Percentiles rank a stretch among this genome's conserved stretches.
These are phyloP conservation scores for Alectura lathami DNA, from an alignment of 2,113 vertebrate genomes.

Conservation along the genomic window DNA sequence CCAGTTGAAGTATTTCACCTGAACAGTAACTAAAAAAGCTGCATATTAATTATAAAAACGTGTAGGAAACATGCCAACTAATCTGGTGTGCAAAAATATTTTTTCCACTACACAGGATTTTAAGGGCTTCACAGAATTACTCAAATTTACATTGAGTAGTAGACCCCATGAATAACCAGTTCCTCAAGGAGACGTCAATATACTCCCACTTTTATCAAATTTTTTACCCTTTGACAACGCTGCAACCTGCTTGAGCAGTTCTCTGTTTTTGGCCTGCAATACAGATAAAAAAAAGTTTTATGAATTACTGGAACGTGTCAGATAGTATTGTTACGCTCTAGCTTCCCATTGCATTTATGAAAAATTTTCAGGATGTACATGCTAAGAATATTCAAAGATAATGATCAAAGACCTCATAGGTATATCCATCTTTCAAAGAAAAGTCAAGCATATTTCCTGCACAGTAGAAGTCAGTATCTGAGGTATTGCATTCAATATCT, in stretches of 20 bases:
- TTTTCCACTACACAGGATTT: slow-evolving; percentile 73
- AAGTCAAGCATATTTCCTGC: not conserved
- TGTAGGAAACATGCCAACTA: slow-evolving; percentile 77
- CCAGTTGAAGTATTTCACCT: slow-evolving; percentile 81
- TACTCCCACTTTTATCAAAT: slow-evolving; percentile 93
- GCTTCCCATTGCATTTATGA: not conserved
- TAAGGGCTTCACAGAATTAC: slow-evolving; percentile 85
- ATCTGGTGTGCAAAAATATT: slow-evolving; percentile 79
- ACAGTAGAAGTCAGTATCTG: not conserved
- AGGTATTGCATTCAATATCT: accelerated
- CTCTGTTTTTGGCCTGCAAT: slow-evolving; percentile 93
- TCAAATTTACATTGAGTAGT: slow-evolving; percentile 61
- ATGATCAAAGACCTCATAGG: not conserved
- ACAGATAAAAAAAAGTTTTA: slow-evolving; percentile 14
- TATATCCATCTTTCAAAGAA: not conserved
- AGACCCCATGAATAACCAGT: slow-evolving; percentile 43
- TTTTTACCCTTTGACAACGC: slow-evolving; percentile 98
- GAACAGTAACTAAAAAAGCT: slow-evolving; percentile 78
- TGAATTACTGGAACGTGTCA: not conserved
- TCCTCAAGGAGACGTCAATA: slow-evolving; percentile 91
- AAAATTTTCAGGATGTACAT: not conserved
- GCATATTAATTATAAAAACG: slow-evolving; percentile 78
- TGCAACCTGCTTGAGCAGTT: slow-evolving; percentile 97
- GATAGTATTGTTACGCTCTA: accelerated
- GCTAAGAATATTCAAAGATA: not conserved